Base-by-base conservation (phyloP, 2,797 vertebrate genomes). In the Falco columbarius region DNA sequence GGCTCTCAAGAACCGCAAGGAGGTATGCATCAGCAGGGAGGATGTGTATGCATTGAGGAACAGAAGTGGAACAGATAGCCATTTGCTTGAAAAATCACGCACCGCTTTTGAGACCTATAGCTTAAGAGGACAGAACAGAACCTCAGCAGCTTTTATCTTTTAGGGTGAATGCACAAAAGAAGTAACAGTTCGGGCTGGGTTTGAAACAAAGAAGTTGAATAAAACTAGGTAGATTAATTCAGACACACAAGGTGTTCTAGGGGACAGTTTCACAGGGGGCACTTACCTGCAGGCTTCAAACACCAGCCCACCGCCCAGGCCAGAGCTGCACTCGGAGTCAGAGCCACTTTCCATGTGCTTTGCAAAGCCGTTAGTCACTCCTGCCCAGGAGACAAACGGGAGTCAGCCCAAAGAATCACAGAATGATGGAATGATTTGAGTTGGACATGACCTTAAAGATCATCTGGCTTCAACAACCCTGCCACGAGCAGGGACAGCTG, bases 351-450 rank as follows among this genome's bases (percentile, higher is more conserved):
- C 99, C 34, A 97, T 85, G 66, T 98, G 98, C 91, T 98, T 99
- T n/a, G 92, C 96, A 94, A 99, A 99, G 95, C 99, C 99, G 17
- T 99, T 99, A 72, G 98, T 99, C 86, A 99, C 98, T 55, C 98
- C 99, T 99, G 98, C 89, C 21, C 24, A 97, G 94, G 89, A 97
- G 84, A 96, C 47, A 94, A 85, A 73, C 0, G 10, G 92, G 61
- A 61, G 81, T 94, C 49, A 98, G 95, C 38, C 46, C 80, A 49
- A 75, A 56, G 72, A 44, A 44, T 18, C 42, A 44, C 42, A 44
- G 17, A 44, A 18, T 44, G 42, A 44, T 44, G 17, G 42, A 44
- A 44, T 18, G 42, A 18, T 44, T 44, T 44, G 42, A 16, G 42
- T 18, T 44, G 16, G 42, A 44, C 42, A 44, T 44, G 17, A 44